Evolutionary conservation across 2,888 invertebrate genomes (phyloP).

Genomic region (Sceliomorpha sp.): DNA sequence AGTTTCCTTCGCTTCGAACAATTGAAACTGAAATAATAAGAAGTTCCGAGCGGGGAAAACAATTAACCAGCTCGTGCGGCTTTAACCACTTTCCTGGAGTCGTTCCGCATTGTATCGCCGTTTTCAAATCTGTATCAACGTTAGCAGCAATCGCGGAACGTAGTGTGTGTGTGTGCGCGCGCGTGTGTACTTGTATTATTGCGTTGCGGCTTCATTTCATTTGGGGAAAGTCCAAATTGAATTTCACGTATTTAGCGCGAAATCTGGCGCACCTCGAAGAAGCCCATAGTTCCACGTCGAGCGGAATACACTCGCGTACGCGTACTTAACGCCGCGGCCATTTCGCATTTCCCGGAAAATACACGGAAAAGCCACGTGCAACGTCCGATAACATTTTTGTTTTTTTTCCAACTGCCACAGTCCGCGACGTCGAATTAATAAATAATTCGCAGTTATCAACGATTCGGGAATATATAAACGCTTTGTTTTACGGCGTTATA

Average conservation of each 20-base stretch:
- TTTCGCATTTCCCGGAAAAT: conserved; percentile 18
- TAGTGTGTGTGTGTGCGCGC: no score
- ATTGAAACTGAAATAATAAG: no score
- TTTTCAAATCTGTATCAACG: conserved; percentile 44
- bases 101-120: conserved; percentile 12
- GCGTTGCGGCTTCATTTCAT: conserved; percentile 56
- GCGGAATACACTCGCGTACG: conserved; percentile 24
- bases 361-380: background rate
- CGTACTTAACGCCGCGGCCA: conserved; percentile 30
- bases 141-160: conserved; percentile 34
- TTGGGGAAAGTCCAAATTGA: conserved; percentile 65
- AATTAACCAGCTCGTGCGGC: no score
- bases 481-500: no score
- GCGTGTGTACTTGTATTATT: conserved; percentile 36
- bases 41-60: no score
- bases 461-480: no score
- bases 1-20: no score
- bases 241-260: conserved; percentile 62
- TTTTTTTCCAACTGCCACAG: background rate
- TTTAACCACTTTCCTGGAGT: no score
- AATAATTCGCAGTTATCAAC: no score
- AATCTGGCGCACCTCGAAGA: conserved; percentile 40
- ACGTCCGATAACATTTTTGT: conserved; percentile 5
- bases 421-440: background rate
- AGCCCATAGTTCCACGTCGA: conserved; percentile 38